These are phyloP conservation scores for Hydrolagus colliei DNA, from an alignment of 2,797 vertebrate species.

Conservation along the genomic window DNA sequence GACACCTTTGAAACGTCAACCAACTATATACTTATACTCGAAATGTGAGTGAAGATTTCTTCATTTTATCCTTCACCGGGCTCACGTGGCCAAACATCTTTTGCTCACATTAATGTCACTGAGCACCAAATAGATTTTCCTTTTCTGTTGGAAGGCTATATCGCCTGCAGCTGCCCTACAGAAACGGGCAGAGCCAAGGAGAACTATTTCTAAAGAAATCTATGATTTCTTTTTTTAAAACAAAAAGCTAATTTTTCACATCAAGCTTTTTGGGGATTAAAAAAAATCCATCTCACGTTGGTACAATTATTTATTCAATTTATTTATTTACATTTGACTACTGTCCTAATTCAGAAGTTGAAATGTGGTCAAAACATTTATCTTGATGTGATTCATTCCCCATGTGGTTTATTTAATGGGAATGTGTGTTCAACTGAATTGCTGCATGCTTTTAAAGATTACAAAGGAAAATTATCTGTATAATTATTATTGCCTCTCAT, in stretches of 20 bases:
- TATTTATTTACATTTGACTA: no score
- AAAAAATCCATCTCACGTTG: no score
- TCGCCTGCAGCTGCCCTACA: no score
- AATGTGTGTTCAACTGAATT: neutral
- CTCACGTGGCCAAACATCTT: neutral
- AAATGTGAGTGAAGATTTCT: constrained; percentile 69
- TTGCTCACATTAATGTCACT: neutral
- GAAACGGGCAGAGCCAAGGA: no score
- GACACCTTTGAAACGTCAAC: constrained; percentile 88
- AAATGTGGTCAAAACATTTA: neutral
- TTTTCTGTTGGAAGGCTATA: neutral
- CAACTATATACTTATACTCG: constrained; percentile 82
- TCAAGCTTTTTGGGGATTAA: no score
- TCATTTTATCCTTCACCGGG: neutral
- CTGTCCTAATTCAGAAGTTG: neutral
- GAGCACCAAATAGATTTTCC: neutral
- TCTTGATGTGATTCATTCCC: neutral
- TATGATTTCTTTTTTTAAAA: no score
- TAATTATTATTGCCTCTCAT: neutral
- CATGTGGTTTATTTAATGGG: neutral
- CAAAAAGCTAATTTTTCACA: no score
- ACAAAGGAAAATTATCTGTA: neutral
- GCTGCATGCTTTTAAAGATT: neutral
- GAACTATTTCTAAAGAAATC: no score
- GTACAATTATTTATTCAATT: no score